Percentiles rank a stretch among this genome's conserved stretches.
Evolutionary conservation across 2,797 vertebrate genomes (phyloP).

Genomic region (Gambusia yucatana): DNA sequence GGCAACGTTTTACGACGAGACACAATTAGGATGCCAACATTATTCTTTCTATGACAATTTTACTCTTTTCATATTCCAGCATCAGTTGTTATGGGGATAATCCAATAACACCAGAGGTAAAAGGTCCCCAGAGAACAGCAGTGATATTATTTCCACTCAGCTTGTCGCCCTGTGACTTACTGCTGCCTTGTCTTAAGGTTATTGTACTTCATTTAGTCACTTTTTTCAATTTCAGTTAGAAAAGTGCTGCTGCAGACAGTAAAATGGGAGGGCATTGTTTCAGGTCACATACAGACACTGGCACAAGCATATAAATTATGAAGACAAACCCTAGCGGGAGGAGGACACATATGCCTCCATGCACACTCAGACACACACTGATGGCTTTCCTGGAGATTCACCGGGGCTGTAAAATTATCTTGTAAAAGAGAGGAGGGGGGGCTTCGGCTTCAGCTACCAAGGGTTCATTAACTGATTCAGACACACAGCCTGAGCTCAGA

Average conservation of each 20-base stretch:
- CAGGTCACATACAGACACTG: conserved; percentile 32
- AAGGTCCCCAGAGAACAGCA: conserved; percentile 4
- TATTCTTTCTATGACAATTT: conserved; percentile 1
- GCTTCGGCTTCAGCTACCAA: conserved; percentile 29
- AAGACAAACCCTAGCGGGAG: conserved; percentile 36
- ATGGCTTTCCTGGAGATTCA: conserved; percentile 67
- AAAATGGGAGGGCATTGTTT: conserved; percentile 37
- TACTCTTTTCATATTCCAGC: conserved; percentile 7
- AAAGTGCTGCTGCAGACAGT: conserved; percentile 24
- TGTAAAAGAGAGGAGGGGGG: conserved; percentile 45
- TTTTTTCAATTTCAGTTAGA: conserved; percentile 36
- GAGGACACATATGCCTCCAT: conserved; percentile 48
- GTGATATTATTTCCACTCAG: conserved; percentile 12
- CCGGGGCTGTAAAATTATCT: conserved; percentile 64
- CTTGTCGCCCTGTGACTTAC: conserved; percentile 20
- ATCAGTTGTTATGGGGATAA: conserved; percentile 15
- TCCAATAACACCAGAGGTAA: neutral
- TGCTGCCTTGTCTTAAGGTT: conserved; percentile 1
- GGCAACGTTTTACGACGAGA: neutral
- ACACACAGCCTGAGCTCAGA: conserved; percentile 17
- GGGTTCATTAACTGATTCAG: conserved; percentile 62
- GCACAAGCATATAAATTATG: conserved; percentile 44
- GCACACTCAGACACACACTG: conserved; percentile 56
- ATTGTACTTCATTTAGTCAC: conserved; percentile 38
- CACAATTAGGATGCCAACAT: neutral